Evolutionary conservation across 2,888 invertebrate species (phyloP).

Genomic region (Tridacna crocea): DNA sequence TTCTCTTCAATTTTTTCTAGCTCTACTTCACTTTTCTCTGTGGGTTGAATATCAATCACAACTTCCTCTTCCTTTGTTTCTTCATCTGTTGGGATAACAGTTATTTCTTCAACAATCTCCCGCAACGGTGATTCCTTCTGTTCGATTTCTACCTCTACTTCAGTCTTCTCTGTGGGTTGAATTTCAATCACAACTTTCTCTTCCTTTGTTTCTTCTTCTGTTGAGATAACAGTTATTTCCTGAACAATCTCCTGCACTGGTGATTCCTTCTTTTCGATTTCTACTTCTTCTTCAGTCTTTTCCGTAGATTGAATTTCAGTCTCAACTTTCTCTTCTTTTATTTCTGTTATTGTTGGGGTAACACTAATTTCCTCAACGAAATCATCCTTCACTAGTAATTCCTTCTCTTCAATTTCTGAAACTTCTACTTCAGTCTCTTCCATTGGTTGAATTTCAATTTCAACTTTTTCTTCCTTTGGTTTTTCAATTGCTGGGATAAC

Average conservation of each 20-base stretch:
- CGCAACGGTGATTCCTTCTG: conserved; percentile 4
- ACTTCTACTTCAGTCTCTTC: conserved; percentile 23
- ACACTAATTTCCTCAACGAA: conserved; percentile 10
- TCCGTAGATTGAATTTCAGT: not conserved
- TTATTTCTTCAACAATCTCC: conserved; percentile 18
- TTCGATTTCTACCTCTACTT: conserved; percentile 21
- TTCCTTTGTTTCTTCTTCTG: conserved; percentile 21
- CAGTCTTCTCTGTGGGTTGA: conserved; percentile 33
- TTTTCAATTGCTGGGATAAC: too few species aligned
- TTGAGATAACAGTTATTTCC: conserved; percentile 22
- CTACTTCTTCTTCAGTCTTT: not conserved
- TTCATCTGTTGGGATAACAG: conserved; percentile 19
- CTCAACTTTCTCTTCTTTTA: conserved; percentile 20
- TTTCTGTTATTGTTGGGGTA: conserved; percentile 26
- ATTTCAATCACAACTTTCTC: conserved; percentile 33
- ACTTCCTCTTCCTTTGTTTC: conserved; percentile 25
- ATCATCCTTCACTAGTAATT: conserved; percentile 36
- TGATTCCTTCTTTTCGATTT: conserved; percentile 31
- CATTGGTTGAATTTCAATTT: too few species aligned
- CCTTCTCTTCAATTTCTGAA: conserved; percentile 26
- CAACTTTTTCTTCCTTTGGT: too few species aligned
- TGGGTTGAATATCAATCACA: conserved; percentile 19
- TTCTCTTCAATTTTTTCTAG: not conserved
- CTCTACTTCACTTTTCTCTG: conserved; percentile 15
- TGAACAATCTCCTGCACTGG: conserved; percentile 17